A percentile compares a stretch with the other conserved stretches of the same genome.
phyloP scores from a whole-genome alignment of 2,888 invertebrate genomes.

The Pseudococcus longispinus region DNA sequence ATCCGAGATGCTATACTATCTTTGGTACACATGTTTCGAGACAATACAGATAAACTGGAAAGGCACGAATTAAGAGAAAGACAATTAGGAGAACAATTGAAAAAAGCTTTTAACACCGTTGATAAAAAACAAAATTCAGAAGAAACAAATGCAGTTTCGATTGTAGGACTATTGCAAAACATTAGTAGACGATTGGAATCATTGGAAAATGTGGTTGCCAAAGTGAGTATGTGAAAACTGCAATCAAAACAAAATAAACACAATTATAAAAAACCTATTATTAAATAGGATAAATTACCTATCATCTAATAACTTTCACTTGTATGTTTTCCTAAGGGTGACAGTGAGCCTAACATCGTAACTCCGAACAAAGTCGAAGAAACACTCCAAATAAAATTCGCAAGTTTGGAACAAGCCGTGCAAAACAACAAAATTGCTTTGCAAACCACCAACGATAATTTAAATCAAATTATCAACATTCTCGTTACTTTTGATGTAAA shows the following conservation, averaged over 20 bases:
- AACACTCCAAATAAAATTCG: background rate
- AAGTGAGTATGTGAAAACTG: background rate
- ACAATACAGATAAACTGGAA: slow-evolving; percentile 82
- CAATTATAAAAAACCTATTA: background rate
- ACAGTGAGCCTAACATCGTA: background rate
- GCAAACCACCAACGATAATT: background rate
- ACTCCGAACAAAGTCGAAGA: background rate
- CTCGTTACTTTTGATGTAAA: background rate
- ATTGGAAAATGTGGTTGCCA: slow-evolving; percentile 27
- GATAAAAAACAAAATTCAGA: slow-evolving; percentile 73
- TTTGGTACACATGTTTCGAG: slow-evolving; percentile 79
- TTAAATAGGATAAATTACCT: background rate
- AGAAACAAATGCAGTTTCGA: background rate
- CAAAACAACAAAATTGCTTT: background rate
- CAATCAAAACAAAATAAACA: too few relatives aligned
- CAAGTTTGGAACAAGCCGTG: background rate
- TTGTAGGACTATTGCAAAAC: slow-evolving; percentile 35
- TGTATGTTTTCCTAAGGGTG: background rate
- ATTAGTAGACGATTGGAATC: slow-evolving; percentile 40
- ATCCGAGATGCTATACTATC: slow-evolving; percentile 82
- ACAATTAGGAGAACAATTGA: slow-evolving; percentile 78
- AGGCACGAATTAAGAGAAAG: slow-evolving; percentile 83
- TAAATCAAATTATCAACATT: slow-evolving; percentile 21
- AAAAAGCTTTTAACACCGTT: slow-evolving; percentile 73
- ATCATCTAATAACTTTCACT: background rate